phyloP scores from a whole-genome alignment of 2,797 vertebrate genomes.

The Heteromormyrus szaboi region DNA sequence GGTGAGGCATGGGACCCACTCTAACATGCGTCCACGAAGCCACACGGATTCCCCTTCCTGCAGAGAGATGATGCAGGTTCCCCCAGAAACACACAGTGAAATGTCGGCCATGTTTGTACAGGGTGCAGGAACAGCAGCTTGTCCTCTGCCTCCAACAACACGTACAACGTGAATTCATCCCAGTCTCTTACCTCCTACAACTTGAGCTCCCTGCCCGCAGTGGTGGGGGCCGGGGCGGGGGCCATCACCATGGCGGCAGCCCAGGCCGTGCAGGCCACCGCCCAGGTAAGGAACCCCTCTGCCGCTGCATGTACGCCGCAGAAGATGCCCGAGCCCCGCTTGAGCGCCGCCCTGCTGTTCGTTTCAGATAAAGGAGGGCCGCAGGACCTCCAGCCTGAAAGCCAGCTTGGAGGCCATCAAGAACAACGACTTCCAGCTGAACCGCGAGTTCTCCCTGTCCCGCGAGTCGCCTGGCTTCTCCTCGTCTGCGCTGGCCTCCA shows the following conservation, averaged over 20 bases:
- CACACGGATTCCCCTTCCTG: not conserved
- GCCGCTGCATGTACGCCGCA: not conserved
- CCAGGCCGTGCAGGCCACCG: slow-evolving; percentile 96
- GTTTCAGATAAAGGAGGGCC: slow-evolving; percentile 93
- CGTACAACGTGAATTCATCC: slow-evolving; percentile 85
- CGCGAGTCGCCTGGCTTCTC: slow-evolving; percentile 76
- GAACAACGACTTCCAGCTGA: slow-evolving; percentile 95
- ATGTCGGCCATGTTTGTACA: slow-evolving; percentile 40
- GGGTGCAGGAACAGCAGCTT: slow-evolving; percentile 89
- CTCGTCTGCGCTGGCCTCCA: slow-evolving; percentile 86
- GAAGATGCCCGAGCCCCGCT: not conserved
- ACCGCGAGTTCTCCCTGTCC: slow-evolving; percentile 80
- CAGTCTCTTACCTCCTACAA: slow-evolving; percentile 91
- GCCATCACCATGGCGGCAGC: slow-evolving; percentile 95
- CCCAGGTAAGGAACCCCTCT: slow-evolving; percentile 68
- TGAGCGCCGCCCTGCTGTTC: not conserved
- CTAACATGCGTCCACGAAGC: not conserved
- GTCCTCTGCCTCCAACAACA: slow-evolving; percentile 79
- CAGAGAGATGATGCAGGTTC: not conserved
- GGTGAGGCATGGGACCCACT: slow-evolving; percentile 52
- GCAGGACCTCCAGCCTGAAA: slow-evolving; percentile 92
- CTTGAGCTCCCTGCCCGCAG: slow-evolving; percentile 83
- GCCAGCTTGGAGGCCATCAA: slow-evolving; percentile 97
- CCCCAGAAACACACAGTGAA: not conserved
- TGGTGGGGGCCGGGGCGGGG: slow-evolving; percentile 78